Percentiles rank a stretch among this genome's conserved stretches.
Conservation (phyloP, 2,113 vertebrate species). For the Gasterosteus aculeatus region DNA sequence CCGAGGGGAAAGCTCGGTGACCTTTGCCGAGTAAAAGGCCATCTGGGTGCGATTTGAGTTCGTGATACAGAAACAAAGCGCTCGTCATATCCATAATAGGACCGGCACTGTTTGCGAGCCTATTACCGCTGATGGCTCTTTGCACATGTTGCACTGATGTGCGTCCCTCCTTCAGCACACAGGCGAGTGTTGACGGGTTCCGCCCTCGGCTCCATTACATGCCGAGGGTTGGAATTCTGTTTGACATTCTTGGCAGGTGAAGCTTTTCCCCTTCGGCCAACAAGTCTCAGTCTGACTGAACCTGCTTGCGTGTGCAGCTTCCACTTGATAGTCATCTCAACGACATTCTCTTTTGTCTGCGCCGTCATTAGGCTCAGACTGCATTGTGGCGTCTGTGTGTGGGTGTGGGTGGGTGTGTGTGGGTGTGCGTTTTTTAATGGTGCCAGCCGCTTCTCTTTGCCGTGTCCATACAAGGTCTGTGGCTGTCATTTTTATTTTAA, state of each 20-base stretch:
- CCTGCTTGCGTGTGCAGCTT: neutral
- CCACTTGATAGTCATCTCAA: neutral
- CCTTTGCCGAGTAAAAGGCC: slow-evolving; percentile 3
- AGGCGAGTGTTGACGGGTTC: slow-evolving; percentile 20
- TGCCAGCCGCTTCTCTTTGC: slow-evolving; percentile 22
- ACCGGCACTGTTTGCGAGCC: neutral
- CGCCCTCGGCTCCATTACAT: slow-evolving; percentile 28
- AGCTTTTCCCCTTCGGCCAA: neutral
- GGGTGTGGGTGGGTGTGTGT: slow-evolving; percentile 8
- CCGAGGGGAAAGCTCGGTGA: neutral
- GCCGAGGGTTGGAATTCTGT: slow-evolving; percentile 41
- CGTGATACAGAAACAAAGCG: neutral
- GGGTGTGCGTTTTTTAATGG: slow-evolving; percentile 12
- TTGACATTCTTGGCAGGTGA: slow-evolving; percentile 48
- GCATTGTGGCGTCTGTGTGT: neutral
- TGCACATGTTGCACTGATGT: neutral
- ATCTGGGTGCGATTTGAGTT: neutral
- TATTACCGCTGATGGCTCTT: neutral
- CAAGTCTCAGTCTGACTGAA: neutral
- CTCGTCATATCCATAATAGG: neutral
- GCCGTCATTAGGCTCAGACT: slow-evolving; percentile 20
- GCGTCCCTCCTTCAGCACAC: slow-evolving; percentile 54
- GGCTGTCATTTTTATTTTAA: slow-evolving; percentile 69
- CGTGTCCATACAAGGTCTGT: slow-evolving; percentile 67
- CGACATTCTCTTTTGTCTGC: slow-evolving; percentile 50